A percentile compares a stretch with the other conserved stretches of the same genome.
Evolutionary conservation across 2,797 vertebrate genomes (phyloP).

Genomic region (Orientallactaga sibirica): DNA sequence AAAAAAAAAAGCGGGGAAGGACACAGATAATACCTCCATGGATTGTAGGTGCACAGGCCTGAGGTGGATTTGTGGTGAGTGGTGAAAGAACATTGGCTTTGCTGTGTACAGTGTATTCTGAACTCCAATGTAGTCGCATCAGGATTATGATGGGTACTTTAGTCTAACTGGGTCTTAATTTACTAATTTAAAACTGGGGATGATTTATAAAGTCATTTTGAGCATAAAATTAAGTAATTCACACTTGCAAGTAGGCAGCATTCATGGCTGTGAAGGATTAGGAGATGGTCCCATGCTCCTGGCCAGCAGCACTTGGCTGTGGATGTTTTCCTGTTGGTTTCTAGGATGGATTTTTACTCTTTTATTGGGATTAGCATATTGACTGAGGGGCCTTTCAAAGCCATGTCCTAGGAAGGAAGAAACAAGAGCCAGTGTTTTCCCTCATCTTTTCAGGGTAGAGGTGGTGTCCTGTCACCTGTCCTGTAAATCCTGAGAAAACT

Average conservation of each 20-base stretch:
- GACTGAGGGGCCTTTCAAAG: not conserved
- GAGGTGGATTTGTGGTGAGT: not conserved
- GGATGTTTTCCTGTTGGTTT: not conserved
- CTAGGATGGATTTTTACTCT: not conserved
- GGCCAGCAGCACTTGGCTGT: not conserved
- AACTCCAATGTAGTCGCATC: not conserved
- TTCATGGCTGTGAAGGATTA: not conserved
- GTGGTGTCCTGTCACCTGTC: not conserved
- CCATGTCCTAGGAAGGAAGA: not conserved
- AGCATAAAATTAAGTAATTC: not conserved
- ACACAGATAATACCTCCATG: not conserved
- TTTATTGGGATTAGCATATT: not conserved
- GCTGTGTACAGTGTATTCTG: not conserved
- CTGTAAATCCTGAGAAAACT: not conserved
- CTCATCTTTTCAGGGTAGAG: not conserved
- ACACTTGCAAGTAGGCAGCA: not conserved
- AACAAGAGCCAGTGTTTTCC: not conserved
- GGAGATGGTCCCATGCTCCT: not conserved
- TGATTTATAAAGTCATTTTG: not conserved
- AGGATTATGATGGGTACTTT: not conserved
- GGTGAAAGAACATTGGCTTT: not conserved
- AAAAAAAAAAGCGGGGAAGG: not conserved
- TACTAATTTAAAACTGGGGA: conserved; percentile 18
- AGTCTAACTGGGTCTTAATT: not conserved
- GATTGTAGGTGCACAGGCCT: not conserved